Base-by-base conservation (phyloP, 2,888 invertebrate genomes). In the Drosophila mulleri region DNA sequence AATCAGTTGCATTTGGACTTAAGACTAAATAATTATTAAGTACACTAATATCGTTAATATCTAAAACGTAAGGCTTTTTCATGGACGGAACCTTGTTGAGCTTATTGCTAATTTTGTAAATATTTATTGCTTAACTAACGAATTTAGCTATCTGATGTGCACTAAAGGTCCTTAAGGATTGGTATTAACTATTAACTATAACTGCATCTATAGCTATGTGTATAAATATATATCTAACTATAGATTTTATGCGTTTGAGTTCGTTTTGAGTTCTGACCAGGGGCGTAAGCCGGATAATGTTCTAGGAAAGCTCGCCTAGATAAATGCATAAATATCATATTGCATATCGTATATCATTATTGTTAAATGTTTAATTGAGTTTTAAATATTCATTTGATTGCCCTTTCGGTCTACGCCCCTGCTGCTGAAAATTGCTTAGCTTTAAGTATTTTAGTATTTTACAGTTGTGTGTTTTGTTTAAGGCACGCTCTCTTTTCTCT, bases 21-120 rank as follows among this genome's bases (percentile, higher is more conserved):
- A 69, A 9, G 35, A 18, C 44, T 57, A 57, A 41, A 23, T 50
- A 70, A 35, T 35, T 68, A 69, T 18, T 20, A 44, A 60, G 45
- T 70, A 60, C 50, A 47, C n/a, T 53, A 45, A 14, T 42, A 11
- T 42, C n/a, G n/a, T 11, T 32, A 32, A 23, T 23, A 39, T 6
- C 53, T n/a, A 65, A 65, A 14, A 44, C 45, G 62, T 80, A 72
- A 81, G 87, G 82, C 76, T 63, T 81, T 50, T 54, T 29, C 72
- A 79, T 89, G 84, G 84, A 85, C 84, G 84, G 84, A 85, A 83
- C 75, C 75, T 75, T 61, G 67, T 87, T 60, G 50, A 82, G 62
- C 60, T 63, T 71, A 78, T 72, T 77, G 76, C 67, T 80, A 60
- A 41, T 50, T 20, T 16, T 37, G 37, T 45, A 37, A 44, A 26